phyloP scores from a whole-genome alignment of 2,113 vertebrate species.

The Eulemur rufifrons region DNA sequence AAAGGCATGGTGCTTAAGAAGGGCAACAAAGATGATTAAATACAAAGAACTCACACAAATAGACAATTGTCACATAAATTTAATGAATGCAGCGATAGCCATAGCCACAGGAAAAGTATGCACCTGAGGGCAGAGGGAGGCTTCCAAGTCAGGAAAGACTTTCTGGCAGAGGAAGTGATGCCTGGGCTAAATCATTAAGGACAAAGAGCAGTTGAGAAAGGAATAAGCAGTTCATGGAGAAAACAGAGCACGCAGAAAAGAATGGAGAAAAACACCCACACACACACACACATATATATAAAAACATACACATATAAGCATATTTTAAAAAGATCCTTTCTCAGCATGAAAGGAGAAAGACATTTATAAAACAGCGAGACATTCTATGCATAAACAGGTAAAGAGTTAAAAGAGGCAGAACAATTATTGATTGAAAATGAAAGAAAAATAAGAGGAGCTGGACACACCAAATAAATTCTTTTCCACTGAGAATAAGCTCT shows the following conservation, averaged over 20 bases:
- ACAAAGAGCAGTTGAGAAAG: background rate
- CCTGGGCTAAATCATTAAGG: background rate
- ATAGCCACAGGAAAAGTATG: background rate
- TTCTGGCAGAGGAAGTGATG: background rate
- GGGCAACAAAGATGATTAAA: background rate
- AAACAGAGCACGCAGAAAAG: background rate
- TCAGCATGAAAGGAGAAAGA: background rate
- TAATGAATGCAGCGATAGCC: background rate
- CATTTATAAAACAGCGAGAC: background rate
- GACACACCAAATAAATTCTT: background rate
- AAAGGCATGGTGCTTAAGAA: background rate
- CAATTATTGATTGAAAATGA: background rate
- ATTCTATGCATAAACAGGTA: background rate
- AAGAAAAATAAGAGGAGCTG: background rate
- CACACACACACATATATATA: background rate
- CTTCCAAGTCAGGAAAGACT: background rate
- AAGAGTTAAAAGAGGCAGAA: background rate
- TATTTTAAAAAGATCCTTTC: background rate
- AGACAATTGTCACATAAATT: background rate
- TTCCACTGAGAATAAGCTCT: background rate
- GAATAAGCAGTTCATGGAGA: background rate
- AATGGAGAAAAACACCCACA: background rate
- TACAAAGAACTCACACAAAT: background rate
- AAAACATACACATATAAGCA: background rate
- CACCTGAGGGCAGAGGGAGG: background rate